These are phyloP conservation scores for Pangasius mekongensis DNA, from an alignment of 2,797 vertebrate genomes.

Conservation along the genomic window DNA sequence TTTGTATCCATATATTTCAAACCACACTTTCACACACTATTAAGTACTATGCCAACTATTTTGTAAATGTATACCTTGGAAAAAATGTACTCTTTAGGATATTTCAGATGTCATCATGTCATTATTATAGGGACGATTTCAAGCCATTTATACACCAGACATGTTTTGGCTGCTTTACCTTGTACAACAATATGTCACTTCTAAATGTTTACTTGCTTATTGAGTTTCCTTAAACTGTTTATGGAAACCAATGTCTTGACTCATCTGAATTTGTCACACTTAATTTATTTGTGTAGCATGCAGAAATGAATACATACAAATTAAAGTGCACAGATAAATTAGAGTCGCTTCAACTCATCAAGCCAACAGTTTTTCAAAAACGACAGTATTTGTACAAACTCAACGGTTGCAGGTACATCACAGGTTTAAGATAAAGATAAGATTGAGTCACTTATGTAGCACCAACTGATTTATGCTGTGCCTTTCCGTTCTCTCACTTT, in stretches of 20 bases:
- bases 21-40: background rate
- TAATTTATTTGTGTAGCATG: background rate
- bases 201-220: conserved; percentile 1
- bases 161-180: background rate
- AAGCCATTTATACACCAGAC: background rate
- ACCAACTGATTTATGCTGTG: background rate
- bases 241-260: background rate
- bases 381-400: background rate
- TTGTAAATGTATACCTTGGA: too few species aligned
- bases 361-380: background rate
- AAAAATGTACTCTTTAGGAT: background rate
- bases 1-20: background rate
- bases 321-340: background rate
- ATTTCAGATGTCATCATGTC: background rate
- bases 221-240: conserved; percentile 2
- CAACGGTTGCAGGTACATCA: background rate
- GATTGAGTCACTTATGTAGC: background rate
- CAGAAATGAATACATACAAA: background rate
- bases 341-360: background rate
- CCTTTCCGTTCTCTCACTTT: background rate
- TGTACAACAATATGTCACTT: background rate
- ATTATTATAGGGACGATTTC: background rate
- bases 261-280: background rate
- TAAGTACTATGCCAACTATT: background rate
- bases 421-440: background rate